Conservation (phyloP, 2,888 invertebrate genomes). For the Nudaria mundana region DNA sequence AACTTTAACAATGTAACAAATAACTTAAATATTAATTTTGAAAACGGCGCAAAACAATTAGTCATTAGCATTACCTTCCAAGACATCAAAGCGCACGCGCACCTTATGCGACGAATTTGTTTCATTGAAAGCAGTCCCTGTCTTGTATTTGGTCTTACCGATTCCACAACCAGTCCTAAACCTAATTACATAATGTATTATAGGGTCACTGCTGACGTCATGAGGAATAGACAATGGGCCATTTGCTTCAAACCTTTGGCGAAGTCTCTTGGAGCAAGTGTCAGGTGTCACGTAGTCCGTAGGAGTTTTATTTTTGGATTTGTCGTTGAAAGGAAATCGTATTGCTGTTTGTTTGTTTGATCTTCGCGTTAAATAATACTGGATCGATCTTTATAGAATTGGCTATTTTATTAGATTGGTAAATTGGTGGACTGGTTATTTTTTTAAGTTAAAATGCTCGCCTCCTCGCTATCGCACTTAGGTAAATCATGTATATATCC, state of each 20-base stretch:
- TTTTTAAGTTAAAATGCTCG: too few species aligned
- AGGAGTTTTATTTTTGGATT: not conserved
- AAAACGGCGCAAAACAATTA: slow-evolving; percentile 2
- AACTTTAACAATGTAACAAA: not conserved
- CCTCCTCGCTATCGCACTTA: too few species aligned
- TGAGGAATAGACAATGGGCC: slow-evolving; percentile 30
- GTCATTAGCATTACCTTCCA: slow-evolving; percentile 2
- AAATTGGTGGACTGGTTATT: too few species aligned
- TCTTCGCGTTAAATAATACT: too few species aligned
- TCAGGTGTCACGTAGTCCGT: slow-evolving; percentile 32
- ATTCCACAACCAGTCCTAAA: slow-evolving; percentile 25
- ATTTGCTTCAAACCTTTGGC: slow-evolving; percentile 27
- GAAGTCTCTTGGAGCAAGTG: slow-evolving; percentile 14
- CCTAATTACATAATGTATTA: slow-evolving; percentile 27
- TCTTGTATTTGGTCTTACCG: not conserved
- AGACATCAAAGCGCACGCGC: slow-evolving; percentile 3
- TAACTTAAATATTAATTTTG: slow-evolving; percentile 1
- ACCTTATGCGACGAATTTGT: slow-evolving; percentile 6
- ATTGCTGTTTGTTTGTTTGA: not conserved
- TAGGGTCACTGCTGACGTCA: slow-evolving; percentile 26
- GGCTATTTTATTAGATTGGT: too few species aligned
- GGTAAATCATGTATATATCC: too few species aligned
- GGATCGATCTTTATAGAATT: too few species aligned
- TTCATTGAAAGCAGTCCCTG: not conserved
- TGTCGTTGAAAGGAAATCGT: not conserved